A percentile compares a stretch with the other conserved stretches of the same genome.
These are phyloP conservation scores for Myotis pilosus DNA, from an alignment of 2,797 vertebrate species.

Conservation along the genomic window DNA sequence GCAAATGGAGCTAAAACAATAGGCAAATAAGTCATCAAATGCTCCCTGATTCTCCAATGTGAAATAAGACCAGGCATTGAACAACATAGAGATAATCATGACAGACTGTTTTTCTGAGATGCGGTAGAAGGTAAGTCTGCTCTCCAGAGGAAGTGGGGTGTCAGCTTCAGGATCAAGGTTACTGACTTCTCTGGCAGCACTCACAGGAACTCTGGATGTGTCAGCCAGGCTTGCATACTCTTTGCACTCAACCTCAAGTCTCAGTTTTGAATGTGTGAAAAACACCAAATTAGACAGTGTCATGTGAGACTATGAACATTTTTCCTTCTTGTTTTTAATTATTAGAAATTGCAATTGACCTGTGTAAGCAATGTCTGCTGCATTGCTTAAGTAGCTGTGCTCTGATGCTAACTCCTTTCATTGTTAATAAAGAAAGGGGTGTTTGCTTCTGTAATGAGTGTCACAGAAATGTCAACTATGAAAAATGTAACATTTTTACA, in stretches of 20 bases:
- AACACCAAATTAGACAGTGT: constrained; percentile 58
- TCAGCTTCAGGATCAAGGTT: constrained; percentile 2
- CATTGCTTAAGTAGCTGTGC: constrained; percentile 45
- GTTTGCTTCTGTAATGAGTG: constrained; percentile 68
- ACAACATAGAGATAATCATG: background rate
- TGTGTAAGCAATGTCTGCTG: constrained; percentile 28
- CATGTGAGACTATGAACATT: constrained; percentile 57
- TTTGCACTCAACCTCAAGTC: constrained; percentile 61
- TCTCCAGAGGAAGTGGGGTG: constrained; percentile 1
- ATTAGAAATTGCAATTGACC: constrained; percentile 61
- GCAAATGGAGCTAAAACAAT: constrained; percentile 26
- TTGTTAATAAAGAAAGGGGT: constrained; percentile 39
- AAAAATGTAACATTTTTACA: constrained; percentile 71
- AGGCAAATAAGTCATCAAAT: constrained; percentile 37
- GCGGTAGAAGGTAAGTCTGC: constrained; percentile 13
- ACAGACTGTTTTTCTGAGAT: background rate
- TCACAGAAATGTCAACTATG: constrained; percentile 63
- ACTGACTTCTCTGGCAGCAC: constrained; percentile 27
- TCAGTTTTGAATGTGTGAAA: constrained; percentile 67
- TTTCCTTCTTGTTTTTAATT: constrained; percentile 66
- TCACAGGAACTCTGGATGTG: constrained; percentile 42
- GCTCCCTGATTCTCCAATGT: background rate
- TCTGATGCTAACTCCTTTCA: background rate
- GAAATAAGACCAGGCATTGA: background rate
- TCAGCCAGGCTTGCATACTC: constrained; percentile 20